Evolutionary conservation across 2,797 vertebrate species (phyloP), one percentile per base, ranked within the genome.

Genomic region (Antrozous pallidus): DNA sequence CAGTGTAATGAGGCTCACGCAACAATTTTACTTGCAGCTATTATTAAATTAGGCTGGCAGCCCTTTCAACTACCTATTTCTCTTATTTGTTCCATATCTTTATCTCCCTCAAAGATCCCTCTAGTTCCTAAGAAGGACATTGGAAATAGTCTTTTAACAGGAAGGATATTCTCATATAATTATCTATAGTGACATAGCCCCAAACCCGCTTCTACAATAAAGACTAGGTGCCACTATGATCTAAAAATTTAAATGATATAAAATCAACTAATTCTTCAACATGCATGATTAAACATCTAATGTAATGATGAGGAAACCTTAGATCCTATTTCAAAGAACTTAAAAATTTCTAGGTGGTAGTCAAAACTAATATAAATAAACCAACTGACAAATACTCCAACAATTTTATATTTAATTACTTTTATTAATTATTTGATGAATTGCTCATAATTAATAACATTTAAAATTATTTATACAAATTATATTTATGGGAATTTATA

Each of bases 331-430:
- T 86, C 22, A 88, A 73, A 51, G 28, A 85, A 91, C 47, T 93
- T 85, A 56, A 83, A 88, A 86, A 84, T 87, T 83, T 86, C 74
- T 88, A 67, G 63, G 5, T 79, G 36, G 49, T 74, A 90, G 28
- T 91, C n/a, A 85, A 93, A 93, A 88, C 42, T 49, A 73, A 40
- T 78, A 70, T 33, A 85, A 40, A 71, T 54, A 22, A 90, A 90
- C 71, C 56, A 91, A 65, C 69, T 33, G 49, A 95, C 54, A 71
- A 58, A 87, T 81, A 20, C 11, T 13, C 56, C 2, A 74, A 28
- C 74, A 33, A 83, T 79, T 80, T 94, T 82, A 13, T 61, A 65
- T 79, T 91, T 91, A 88, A 82, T 63, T 94, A 51, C 17, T 56
- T 93, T 71, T 80, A 49, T 71, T 93, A 83, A 51, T 71, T 83